These are phyloP conservation scores for Dryococelus australis DNA, from an alignment of 2,888 invertebrate species.

Conservation along the genomic window DNA sequence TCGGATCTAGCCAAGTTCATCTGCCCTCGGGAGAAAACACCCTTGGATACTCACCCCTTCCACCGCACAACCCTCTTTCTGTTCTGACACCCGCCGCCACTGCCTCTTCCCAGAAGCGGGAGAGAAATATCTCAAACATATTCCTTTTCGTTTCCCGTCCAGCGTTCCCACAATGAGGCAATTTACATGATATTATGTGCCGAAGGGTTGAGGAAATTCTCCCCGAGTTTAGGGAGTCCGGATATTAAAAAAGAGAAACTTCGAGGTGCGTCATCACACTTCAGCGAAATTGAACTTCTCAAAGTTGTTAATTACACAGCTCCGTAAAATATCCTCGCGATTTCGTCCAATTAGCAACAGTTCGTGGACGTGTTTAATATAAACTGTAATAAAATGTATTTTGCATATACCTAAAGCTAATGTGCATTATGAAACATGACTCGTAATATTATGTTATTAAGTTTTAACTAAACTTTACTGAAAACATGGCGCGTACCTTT, in stretches of 20 bases:
- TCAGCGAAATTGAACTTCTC: conserved; percentile 1
- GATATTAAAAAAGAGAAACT: conserved; percentile 16
- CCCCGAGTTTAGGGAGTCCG: not conserved
- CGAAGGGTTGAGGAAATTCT: not conserved
- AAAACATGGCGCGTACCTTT: too few species aligned
- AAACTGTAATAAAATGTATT: not conserved
- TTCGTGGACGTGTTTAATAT: not conserved
- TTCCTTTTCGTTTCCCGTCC: not conserved
- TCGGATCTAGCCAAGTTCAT: conserved; percentile 3
- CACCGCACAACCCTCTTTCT: too few species aligned
- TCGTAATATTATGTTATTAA: too few species aligned
- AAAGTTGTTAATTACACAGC: not conserved
- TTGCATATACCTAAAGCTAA: not conserved
- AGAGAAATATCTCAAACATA: conserved; percentile 4
- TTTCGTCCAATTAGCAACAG: not conserved
- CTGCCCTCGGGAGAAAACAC: not conserved
- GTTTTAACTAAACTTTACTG: too few species aligned
- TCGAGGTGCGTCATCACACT: not conserved
- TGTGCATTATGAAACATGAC: not conserved
- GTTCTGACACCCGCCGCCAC: too few species aligned
- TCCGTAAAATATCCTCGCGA: not conserved
- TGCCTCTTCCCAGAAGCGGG: not conserved
- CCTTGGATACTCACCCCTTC: too few species aligned
- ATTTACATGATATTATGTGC: conserved; percentile 16
- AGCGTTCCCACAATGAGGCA: not conserved